phyloP scores from a whole-genome alignment of 1,140 invertebrate species.

The Drosophila repletoides region DNA sequence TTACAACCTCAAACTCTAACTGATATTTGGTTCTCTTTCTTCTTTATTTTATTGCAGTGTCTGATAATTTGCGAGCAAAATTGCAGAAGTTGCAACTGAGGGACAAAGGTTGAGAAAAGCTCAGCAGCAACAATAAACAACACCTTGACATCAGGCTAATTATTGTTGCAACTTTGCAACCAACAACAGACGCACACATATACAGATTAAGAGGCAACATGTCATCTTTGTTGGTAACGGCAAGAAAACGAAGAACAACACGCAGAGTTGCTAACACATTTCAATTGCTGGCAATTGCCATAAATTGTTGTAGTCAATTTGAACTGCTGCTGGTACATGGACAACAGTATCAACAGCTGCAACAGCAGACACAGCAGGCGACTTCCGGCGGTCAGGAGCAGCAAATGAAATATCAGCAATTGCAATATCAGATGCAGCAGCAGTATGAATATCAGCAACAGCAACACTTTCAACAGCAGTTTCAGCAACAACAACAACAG shows the following conservation, averaged over 20 bases:
- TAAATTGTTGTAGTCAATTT: slow-evolving; percentile 59
- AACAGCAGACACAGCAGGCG: slow-evolving; percentile 17
- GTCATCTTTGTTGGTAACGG: slow-evolving; percentile 53
- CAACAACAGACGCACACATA: slow-evolving; percentile 23
- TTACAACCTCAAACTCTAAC: slow-evolving; percentile 36
- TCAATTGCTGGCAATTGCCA: slow-evolving; percentile 61
- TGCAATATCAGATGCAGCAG: slow-evolving; percentile 74
- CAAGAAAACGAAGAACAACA: slow-evolving; percentile 44
- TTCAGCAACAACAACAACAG: slow-evolving; percentile 57
- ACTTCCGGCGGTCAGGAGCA: slow-evolving; percentile 43
- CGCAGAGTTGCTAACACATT: slow-evolving; percentile 59
- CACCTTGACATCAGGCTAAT: slow-evolving; percentile 31
- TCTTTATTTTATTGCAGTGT: slow-evolving; percentile 59
- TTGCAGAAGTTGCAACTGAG: slow-evolving; percentile 38
- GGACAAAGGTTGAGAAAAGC: slow-evolving; percentile 26
- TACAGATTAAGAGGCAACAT: slow-evolving; percentile 47
- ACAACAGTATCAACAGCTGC: slow-evolving; percentile 43
- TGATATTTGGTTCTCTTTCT: slow-evolving; percentile 45
- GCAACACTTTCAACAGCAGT: slow-evolving; percentile 67
- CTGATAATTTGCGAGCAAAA: slow-evolving; percentile 34
- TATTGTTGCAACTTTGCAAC: slow-evolving; percentile 59
- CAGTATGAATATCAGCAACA: slow-evolving; percentile 77
- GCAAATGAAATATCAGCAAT: slow-evolving; percentile 68
- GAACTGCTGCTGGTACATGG: slow-evolving; percentile 39
- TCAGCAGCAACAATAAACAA: neutral